Base-by-base conservation (phyloP, 2,888 invertebrate species). In the Conus canariensis region DNA sequence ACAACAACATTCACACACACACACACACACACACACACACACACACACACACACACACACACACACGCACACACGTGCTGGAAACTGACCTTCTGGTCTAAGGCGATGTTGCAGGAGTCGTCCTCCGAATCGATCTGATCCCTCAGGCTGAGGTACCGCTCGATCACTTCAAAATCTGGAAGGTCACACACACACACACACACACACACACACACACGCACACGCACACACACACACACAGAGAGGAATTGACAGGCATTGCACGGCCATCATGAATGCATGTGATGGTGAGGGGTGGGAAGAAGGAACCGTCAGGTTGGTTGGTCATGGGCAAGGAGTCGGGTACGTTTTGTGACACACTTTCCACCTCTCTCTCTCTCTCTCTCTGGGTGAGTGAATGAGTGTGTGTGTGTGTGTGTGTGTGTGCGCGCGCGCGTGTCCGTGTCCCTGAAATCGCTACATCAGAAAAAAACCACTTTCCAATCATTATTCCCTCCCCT, bases 91-190 rank as follows among this genome's bases (percentile, higher is more conserved):
- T 88, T 88, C 30, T 88, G 82, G 77, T 88, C 88, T 12, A 45
- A 60, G 45, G 58, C 83, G 19, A 88, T 10, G 14, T 16, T n/a
- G 77, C 14, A 80, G 8, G 59, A 67, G 10, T 59, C 58, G 45
- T 85, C 89, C n/a, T 64, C 67, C 12, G 83, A 83, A 7, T 89
- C 85, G 45, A 89, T 56, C 82, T 89, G 85, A n/a, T 89, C 85
- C 45, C 67, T 64, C 67, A 89, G 25, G 58, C 16, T 70, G 19
- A 89, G 85, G 58, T 89, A 89, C 70, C 85, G 67, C 30, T 85
- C 58, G 56, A 89, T 89, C n/a, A 89, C 64, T 45, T 45, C 67
- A 67, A 89, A 89, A 5, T 89, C 89, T 89, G 89, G n/a, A 67
- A 67, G 9, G 16, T 45, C 64, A 64, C 64, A 16, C 64, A 64